These are phyloP conservation scores for Zootermopsis nevadensis DNA, from an alignment of 2,888 invertebrate species.

Conservation along the genomic window DNA sequence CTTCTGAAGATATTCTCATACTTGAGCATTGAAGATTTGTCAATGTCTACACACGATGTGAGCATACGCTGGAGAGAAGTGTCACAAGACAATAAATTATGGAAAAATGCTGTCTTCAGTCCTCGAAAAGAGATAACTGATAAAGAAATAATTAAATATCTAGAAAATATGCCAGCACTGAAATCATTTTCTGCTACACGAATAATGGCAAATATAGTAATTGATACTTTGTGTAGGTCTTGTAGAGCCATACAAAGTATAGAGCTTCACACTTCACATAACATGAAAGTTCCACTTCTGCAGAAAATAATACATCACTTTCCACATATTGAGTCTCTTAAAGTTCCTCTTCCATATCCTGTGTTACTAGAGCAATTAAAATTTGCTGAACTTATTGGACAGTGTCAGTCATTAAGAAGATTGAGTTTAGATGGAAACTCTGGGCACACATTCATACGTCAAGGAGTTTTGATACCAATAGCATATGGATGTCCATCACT, in stretches of 20 bases:
- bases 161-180: constrained; percentile 28
- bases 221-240: constrained; percentile 7
- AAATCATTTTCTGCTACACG: background rate
- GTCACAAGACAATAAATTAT: constrained; percentile 15
- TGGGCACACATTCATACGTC: background rate
- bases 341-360: background rate
- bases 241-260: constrained; percentile 9
- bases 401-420: background rate
- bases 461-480: background rate
- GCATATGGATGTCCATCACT: constrained; percentile 24
- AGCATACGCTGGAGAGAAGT: constrained; percentile 12
- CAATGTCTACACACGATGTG: constrained; percentile 9
- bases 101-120: constrained; percentile 19
- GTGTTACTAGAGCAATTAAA: background rate
- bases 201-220: background rate
- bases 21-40: background rate
- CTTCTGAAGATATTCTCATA: background rate
- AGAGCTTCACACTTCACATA: background rate
- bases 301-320: constrained; percentile 21
- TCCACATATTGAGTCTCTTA: constrained; percentile 24
- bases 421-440: background rate
- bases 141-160: background rate
- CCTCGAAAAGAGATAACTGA: background rate
- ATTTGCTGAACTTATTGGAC: constrained; percentile 1
- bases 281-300: background rate